Evolutionary conservation across 2,113 vertebrate species (phyloP).

Genomic region (Okapia johnstoni): DNA sequence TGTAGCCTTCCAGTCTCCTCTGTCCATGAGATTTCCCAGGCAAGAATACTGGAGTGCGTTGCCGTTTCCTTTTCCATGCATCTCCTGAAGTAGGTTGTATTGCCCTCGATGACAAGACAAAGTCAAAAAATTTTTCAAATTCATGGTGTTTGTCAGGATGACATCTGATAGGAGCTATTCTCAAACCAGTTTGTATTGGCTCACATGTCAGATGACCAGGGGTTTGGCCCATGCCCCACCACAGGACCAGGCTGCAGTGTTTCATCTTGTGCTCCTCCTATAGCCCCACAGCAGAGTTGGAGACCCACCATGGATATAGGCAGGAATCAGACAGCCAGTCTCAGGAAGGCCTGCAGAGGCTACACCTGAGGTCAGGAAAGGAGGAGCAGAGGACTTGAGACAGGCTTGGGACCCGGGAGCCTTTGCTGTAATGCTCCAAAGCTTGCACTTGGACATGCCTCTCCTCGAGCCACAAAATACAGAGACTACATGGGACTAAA

Average conservation of each 20-base stretch:
- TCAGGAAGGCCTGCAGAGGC: neutral
- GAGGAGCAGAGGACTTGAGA: neutral
- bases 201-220: fast-evolving
- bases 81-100: neutral
- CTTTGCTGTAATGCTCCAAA: neutral
- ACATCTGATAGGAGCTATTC: neutral
- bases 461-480: fast-evolving
- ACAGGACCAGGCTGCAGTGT: neutral
- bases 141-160: neutral
- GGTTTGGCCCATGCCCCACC: neutral
- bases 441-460: neutral
- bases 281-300: fast-evolving
- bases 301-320: neutral
- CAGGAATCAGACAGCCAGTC: neutral
- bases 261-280: too few species aligned
- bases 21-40: neutral
- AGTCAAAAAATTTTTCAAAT: neutral
- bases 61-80: neutral
- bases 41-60: neutral
- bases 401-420: neutral
- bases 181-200: neutral
- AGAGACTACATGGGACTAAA: neutral
- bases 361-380: neutral
- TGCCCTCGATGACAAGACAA: neutral
- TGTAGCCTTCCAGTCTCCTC: fast-evolving